Conservation (phyloP, 2,113 vertebrate species). For the Clinocottus analis region DNA sequence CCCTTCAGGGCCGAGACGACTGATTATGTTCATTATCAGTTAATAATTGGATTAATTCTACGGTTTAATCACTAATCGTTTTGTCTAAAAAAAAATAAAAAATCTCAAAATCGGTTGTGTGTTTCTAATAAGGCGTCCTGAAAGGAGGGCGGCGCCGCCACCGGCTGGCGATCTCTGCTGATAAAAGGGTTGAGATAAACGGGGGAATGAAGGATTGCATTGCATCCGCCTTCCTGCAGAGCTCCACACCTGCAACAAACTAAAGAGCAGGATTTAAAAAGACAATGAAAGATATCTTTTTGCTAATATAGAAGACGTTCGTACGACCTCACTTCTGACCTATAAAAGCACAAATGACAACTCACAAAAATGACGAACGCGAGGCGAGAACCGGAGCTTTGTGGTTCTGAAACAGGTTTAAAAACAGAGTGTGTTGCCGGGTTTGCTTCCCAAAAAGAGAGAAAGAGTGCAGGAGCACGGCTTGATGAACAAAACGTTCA, state of each 20-base stretch:
- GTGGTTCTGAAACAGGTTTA: not conserved
- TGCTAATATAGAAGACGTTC: not conserved
- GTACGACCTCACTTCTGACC: not conserved
- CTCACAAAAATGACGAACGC: not conserved
- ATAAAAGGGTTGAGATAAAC: not conserved
- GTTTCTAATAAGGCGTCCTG: constrained; percentile 14
- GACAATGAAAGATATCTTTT: constrained; percentile 5
- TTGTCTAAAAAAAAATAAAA: not conserved
- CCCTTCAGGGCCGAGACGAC: not conserved
- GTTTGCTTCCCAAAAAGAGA: constrained; percentile 29
- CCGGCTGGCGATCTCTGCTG: not conserved
- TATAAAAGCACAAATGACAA: not conserved
- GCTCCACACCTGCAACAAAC: not conserved
- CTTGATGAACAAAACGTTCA: constrained; percentile 64
- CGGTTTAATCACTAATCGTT: not conserved
- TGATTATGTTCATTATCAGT: not conserved
- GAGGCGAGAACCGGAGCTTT: constrained; percentile 16
- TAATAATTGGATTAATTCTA: not conserved
- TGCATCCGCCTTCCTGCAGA: constrained; percentile 2
- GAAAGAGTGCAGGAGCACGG: constrained; percentile 32
- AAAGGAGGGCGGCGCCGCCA: not conserved
- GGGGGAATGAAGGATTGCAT: not conserved
- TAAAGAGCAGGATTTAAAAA: not conserved
- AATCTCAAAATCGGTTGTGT: not conserved
- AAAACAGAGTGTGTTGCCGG: not conserved